Conservation (phyloP, 2,113 vertebrate species). For the Felis catus region F.catus_Fca126_mat1.0 CM031413.1:63675001-63675500, state of each 20-base stretch:
- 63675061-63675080: background rate
- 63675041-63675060: background rate
- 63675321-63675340: background rate
- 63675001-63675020: background rate
- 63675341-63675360: background rate
- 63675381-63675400: background rate
- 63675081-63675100: fast-evolving
- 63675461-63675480: background rate
- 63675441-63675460: background rate
- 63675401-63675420: background rate
- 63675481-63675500: background rate
- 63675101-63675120: fast-evolving
- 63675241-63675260: background rate
- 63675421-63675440: background rate
- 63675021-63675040: background rate
- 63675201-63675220: background rate
- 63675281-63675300: background rate
- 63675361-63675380: background rate
- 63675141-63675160: background rate
- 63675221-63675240: background rate
- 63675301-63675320: background rate
- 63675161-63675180: background rate
- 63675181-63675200: background rate
- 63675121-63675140: background rate
- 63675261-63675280: background rate